These are phyloP conservation scores for Conistra vaccinii DNA, from an alignment of 2,888 invertebrate genomes.

Conservation along the genomic window DNA sequence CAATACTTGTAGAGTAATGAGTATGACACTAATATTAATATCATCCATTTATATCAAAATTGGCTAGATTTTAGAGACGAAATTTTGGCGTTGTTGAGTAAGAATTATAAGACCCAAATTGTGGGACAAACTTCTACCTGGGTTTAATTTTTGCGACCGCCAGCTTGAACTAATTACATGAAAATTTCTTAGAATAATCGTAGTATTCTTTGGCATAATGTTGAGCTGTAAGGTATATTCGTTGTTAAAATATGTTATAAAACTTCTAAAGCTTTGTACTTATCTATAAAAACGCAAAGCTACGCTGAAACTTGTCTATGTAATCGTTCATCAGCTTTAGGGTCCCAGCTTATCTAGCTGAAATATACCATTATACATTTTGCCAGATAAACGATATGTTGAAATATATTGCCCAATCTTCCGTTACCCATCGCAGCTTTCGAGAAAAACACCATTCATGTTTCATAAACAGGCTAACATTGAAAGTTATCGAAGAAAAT, in stretches of 20 bases:
- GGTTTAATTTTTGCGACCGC: conserved; percentile 1
- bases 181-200: background rate
- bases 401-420: conserved; percentile 52
- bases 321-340: conserved; percentile 27
- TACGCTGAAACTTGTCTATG: conserved; percentile 12
- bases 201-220: background rate
- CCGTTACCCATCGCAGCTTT: conserved; percentile 49
- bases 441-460: conserved; percentile 57
- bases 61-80: background rate
- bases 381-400: conserved; percentile 50
- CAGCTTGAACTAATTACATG: conserved; percentile 1
- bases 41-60: background rate
- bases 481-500: conserved; percentile 55
- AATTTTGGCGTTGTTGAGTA: background rate
- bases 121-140: background rate
- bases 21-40: conserved; percentile 4
- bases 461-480: conserved; percentile 50
- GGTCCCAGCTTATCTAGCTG: conserved; percentile 28
- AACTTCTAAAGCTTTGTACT: background rate
- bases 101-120: conserved; percentile 3
- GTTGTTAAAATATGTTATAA: background rate
- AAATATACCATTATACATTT: conserved; percentile 48
- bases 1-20: conserved; percentile 15
- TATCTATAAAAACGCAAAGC: conserved; percentile 4
- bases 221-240: background rate